These are phyloP conservation scores for Dilophus febrilis DNA, from an alignment of 2,888 invertebrate species.

Conservation along the genomic window DNA sequence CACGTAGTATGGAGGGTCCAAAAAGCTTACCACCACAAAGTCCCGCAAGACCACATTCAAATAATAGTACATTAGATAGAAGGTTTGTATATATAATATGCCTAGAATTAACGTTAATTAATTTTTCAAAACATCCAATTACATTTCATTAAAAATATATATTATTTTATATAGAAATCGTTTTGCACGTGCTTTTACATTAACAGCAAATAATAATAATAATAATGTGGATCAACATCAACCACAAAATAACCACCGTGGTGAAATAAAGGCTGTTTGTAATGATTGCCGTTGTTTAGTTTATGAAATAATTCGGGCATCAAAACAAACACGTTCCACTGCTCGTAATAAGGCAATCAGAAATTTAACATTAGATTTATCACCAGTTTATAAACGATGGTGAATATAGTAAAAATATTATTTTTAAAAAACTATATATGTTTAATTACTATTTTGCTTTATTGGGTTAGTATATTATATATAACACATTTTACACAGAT, in stretches of 20 bases:
- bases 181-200: constrained; percentile 41
- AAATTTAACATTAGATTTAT: constrained; percentile 65
- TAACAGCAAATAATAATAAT: constrained; percentile 34
- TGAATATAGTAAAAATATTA: no score
- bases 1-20: constrained; percentile 42
- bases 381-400: constrained; percentile 52
- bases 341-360: constrained; percentile 66
- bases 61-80: constrained; percentile 35
- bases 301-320: constrained; percentile 81
- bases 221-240: constrained; percentile 25
- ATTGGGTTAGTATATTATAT: no score
- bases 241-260: constrained; percentile 44
- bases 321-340: constrained; percentile 64
- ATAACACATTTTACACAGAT: no score
- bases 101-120: no score
- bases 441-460: no score
- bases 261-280: constrained; percentile 78
- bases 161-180: constrained; percentile 34
- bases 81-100: no score
- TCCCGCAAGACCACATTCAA: constrained; percentile 28
- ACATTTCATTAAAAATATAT: background rate
- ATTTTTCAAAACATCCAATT: no score
- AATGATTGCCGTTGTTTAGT: constrained; percentile 91
- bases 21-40: constrained; percentile 34
- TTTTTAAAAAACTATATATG: no score